Evolutionary conservation across 2,797 vertebrate genomes (phyloP).

Genomic region (Bradypodion pumilum): DNA sequence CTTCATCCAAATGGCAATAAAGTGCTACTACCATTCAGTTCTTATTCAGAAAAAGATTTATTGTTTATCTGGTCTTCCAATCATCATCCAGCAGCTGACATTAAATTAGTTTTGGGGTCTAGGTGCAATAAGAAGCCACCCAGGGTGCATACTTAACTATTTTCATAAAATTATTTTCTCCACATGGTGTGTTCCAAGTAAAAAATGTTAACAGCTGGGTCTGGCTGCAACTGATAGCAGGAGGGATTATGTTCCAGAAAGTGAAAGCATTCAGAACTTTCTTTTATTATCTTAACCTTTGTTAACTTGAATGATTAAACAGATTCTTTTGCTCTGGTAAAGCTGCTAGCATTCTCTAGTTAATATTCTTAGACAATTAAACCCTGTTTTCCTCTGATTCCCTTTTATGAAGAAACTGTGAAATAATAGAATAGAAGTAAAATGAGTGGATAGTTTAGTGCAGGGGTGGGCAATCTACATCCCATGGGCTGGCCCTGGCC

Average conservation of each 20-base stretch:
- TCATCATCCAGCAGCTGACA: constrained; percentile 71
- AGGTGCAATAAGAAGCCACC: constrained; percentile 67
- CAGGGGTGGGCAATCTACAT: too few relatives aligned
- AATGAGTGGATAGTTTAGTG: not conserved
- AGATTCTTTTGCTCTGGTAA: constrained; percentile 65
- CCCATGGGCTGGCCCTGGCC: too few relatives aligned
- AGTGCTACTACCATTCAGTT: constrained; percentile 51
- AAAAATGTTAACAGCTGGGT: constrained; percentile 67
- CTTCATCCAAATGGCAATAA: constrained; percentile 64
- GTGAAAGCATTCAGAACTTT: constrained; percentile 65
- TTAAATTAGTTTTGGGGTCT: constrained; percentile 76
- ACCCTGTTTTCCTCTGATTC: constrained; percentile 47
- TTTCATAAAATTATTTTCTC: constrained; percentile 65
- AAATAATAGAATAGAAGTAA: constrained; percentile 4
- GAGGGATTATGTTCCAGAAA: constrained; percentile 70
- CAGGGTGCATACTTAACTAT: constrained; percentile 52
- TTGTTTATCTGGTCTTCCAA: constrained; percentile 65
- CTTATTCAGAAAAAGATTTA: constrained; percentile 60
- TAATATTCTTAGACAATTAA: constrained; percentile 64
- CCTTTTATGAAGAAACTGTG: constrained; percentile 39
- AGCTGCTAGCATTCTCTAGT: constrained; percentile 56
- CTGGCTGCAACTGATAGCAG: constrained; percentile 67
- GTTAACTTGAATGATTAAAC: constrained; percentile 71
- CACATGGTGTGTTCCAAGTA: constrained; percentile 54
- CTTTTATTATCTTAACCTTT: constrained; percentile 72